Evolutionary conservation across 2,888 invertebrate genomes (phyloP), one percentile per base, ranked within the genome.

Genomic region (Drosophila fulvimacula): DNA sequence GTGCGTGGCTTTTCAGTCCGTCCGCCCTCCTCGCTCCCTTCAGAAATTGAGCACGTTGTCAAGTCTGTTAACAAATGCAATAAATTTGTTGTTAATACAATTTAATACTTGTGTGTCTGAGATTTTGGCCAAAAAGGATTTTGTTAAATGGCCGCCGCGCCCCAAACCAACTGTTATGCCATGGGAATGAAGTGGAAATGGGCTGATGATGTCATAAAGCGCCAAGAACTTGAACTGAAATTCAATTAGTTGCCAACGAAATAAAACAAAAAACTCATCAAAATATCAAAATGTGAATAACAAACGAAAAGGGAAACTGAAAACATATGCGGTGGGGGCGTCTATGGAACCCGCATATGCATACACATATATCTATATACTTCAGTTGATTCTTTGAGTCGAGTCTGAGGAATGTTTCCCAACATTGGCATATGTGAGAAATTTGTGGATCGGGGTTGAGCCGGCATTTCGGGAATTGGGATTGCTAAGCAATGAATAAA

Each of bases 61-160:
- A 87, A 66, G 87, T 81, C 78, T 75, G 70, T 75, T 67, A 84
- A 71, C 79, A 78, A 79, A 79, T 78, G 87, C 82, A 84, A 84
- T 84, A 87, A 84, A 87, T 84, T 81, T 81, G 70, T 82, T 78
- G 70, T 68, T 82, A 82, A 76, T 80, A 86, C 82, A 82, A 77
- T 83, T 87, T 84, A 79, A 83, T 83, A 83, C 66, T 64, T 61
- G 63, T 67, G 63, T 44, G 61, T 38, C 52, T 58, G 64, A 57
- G 60, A 60, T 72, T 71, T 63, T 67, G 53, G 38, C 60, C 56
- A 55, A 60, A 60, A 66, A 73, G 68, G 65, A 69, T 79, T 77
- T 66, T 41, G 62, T 69, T 64, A 58, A 72, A 53, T 57, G 49
- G 42, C 59, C 30, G 52, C 51, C 21, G 15, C 6, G 21, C 79